Base-by-base conservation (phyloP, 2,888 invertebrate species). In the Acrocyrtus sp. region DNA sequence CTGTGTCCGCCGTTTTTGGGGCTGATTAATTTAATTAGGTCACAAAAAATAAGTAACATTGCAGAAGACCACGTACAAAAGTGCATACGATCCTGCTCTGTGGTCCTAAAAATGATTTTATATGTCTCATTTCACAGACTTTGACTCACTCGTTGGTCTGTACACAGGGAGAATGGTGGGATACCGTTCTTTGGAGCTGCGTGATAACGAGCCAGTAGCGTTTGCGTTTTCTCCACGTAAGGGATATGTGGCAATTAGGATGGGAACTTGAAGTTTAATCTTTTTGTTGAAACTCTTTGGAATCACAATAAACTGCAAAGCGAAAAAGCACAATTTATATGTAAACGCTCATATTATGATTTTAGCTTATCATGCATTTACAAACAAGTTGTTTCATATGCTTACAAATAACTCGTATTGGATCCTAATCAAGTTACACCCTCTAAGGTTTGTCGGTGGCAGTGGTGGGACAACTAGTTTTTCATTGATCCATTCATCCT, bases 281-380 rank as follows among this genome's bases (percentile, higher is more conserved):
- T 94, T 93, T 84, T 95, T 95, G 84, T 95, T 95, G 82, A 95
- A 86, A 82, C 94, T 94, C 85, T 94, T 95, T 73, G 96, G 95
- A 83, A 92, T 92, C 82, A 96, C 92, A 81, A 94, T 91, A 84
- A 96, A 95, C 94, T 94, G 86, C 10, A 78, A 70, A 34, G 58
- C 50, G 21, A 56, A 61, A 45, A 85, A 85, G 8, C 26, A 24
- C 19, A 22, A 34, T 10, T 47, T 61, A 10, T 53, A n/a, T n/a
- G n/a, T n/a, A n/a, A n/a, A n/a, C n/a, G n/a, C n/a, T 22, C 17
- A 27, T 19, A n/a, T 26, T 17, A 54, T 54, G 4, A 19, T 51
- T 47, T 8, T 57, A 12, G 12, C n/a, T n/a, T n/a, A 34, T 34
- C 6, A 19, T 47, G 22, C 10, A 26, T 26, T 6, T 34, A 63